A percentile compares a stretch with the other conserved stretches of the same genome.
phyloP scores from a whole-genome alignment of 2,113 vertebrate genomes.

The Mohoua ochrocephala region DNA sequence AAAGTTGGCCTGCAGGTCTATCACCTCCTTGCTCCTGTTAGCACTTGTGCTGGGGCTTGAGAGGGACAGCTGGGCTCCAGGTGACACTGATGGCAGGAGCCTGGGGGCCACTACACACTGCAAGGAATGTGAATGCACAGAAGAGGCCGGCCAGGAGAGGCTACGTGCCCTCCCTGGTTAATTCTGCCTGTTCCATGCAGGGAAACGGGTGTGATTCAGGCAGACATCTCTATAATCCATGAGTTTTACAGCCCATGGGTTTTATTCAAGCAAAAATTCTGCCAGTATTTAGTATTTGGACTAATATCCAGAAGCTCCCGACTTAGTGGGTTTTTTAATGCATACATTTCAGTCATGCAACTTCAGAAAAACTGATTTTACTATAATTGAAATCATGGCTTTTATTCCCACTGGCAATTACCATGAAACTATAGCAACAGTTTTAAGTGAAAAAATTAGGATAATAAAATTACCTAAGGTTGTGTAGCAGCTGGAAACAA shows the following conservation, averaged over 20 bases:
- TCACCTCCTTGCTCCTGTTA: neutral
- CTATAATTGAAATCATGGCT: neutral
- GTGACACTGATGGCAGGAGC: neutral
- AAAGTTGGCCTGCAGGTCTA: accelerated
- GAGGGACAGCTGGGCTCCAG: neutral
- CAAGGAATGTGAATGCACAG: neutral
- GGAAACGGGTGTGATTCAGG: neutral
- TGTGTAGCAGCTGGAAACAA: neutral
- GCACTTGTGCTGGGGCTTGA: neutral
- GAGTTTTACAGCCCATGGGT: neutral
- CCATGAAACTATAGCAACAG: neutral
- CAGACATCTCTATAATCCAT: neutral
- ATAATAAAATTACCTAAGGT: neutral
- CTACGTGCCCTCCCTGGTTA: neutral
- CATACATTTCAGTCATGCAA: neutral
- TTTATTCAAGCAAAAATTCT: neutral
- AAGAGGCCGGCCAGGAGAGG: neutral
- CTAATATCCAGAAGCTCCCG: neutral
- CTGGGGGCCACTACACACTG: neutral
- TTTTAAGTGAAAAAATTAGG: conserved; percentile 7
- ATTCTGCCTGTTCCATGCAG: neutral
- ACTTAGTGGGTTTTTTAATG: neutral
- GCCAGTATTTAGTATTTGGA: neutral
- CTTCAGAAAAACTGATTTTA: neutral
- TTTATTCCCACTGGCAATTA: neutral